Percentiles rank a stretch among this genome's conserved stretches.
phyloP scores from a whole-genome alignment of 2,113 vertebrate genomes.

The Tragelaphus buxtoni region DNA sequence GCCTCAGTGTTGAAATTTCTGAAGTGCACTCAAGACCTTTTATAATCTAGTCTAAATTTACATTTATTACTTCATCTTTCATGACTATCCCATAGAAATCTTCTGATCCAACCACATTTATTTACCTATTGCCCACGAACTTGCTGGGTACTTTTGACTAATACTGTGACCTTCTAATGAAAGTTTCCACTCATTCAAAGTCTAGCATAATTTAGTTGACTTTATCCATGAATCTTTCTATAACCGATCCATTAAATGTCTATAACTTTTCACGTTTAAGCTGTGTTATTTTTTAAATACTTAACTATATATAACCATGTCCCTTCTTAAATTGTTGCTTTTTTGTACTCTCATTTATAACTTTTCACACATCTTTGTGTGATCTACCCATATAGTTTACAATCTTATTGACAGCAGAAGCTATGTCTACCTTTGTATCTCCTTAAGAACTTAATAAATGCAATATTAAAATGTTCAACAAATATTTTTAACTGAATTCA shows the following conservation, averaged over 20 bases:
- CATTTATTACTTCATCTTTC: background rate
- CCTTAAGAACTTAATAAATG: slow-evolving; percentile 11
- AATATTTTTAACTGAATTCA: background rate
- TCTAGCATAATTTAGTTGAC: background rate
- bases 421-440: background rate
- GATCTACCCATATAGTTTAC: background rate
- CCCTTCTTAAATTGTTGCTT: background rate
- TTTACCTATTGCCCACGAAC: background rate
- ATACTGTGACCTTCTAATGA: background rate
- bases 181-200: background rate
- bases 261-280: slow-evolving; percentile 23
- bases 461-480: background rate
- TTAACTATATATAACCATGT: background rate
- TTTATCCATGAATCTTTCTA: background rate
- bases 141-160: background rate
- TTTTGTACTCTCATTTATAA: background rate
- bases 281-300: background rate
- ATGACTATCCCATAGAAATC: background rate
- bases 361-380: background rate
- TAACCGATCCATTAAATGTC: background rate
- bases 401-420: background rate
- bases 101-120: background rate
- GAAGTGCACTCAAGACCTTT: background rate
- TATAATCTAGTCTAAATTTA: background rate
- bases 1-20: background rate